Conservation (phyloP, 2,113 vertebrate species). For the Setophaga petechia region DNA sequence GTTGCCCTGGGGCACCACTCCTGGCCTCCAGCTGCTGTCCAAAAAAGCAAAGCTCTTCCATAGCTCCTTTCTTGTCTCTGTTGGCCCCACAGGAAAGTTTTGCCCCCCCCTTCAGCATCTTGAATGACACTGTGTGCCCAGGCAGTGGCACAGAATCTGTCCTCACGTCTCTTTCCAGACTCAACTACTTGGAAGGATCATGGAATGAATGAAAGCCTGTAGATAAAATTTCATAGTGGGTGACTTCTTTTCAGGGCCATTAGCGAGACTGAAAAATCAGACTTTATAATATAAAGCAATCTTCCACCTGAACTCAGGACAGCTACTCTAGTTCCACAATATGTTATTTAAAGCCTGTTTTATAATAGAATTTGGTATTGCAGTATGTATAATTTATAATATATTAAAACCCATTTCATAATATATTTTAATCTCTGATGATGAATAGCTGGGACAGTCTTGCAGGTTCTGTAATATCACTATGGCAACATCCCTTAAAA, state of each 20-base stretch:
- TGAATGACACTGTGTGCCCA: not conserved
- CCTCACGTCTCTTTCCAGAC: not conserved
- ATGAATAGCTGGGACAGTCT: slow-evolving; percentile 62
- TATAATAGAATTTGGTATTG: slow-evolving; percentile 60
- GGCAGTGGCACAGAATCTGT: not conserved
- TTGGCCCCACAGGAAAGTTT: not conserved
- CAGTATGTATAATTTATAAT: slow-evolving; percentile 57
- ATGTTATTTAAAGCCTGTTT: slow-evolving; percentile 65
- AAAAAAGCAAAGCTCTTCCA: not conserved
- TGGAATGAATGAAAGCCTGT: not conserved
- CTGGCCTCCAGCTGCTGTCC: not conserved
- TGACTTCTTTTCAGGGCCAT: not conserved
- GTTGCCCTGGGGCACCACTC: not conserved
- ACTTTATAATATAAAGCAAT: slow-evolving; percentile 26
- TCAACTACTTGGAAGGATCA: not conserved
- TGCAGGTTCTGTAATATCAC: slow-evolving; percentile 36
- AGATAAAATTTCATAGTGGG: slow-evolving; percentile 24
- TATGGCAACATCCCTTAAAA: slow-evolving; percentile 44
- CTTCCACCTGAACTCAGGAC: slow-evolving; percentile 22
- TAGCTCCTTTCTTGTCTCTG: not conserved
- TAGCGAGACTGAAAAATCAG: slow-evolving; percentile 11
- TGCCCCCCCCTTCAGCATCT: not conserved
- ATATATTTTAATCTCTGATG: slow-evolving; percentile 62
- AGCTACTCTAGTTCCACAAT: slow-evolving; percentile 11
- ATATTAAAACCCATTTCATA: slow-evolving; percentile 59